phyloP scores from a whole-genome alignment of 2,797 vertebrate species.

The Enteromius treurensis region DNA sequence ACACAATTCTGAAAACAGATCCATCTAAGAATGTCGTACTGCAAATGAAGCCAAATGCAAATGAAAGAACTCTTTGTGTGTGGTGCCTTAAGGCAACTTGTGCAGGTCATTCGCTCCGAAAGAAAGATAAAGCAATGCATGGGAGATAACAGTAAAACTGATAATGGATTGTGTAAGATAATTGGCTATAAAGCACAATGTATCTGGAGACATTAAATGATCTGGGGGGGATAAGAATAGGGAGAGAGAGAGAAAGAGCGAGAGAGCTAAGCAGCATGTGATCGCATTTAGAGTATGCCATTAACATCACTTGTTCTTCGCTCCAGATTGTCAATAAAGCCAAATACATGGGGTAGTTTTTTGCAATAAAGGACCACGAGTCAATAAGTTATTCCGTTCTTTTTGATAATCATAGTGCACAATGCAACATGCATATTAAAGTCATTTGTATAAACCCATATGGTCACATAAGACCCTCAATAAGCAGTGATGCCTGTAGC shows the following conservation, averaged over 20 bases:
- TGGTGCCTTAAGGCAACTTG: slow-evolving; percentile 57
- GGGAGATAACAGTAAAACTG: slow-evolving; percentile 81
- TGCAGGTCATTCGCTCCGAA: slow-evolving; percentile 62
- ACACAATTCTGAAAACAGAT: not conserved
- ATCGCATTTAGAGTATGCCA: slow-evolving; percentile 75
- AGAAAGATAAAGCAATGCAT: slow-evolving; percentile 79
- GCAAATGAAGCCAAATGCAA: slow-evolving; percentile 22
- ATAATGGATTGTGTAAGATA: slow-evolving; percentile 80
- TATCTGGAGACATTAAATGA: slow-evolving; percentile 80
- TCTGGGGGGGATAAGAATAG: slow-evolving; percentile 57
- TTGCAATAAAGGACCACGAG: slow-evolving; percentile 71
- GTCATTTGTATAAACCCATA: slow-evolving; percentile 75
- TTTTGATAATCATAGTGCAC: slow-evolving; percentile 75
- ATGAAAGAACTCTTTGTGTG: slow-evolving; percentile 64
- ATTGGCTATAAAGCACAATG: slow-evolving; percentile 81
- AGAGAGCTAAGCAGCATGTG: slow-evolving; percentile 54
- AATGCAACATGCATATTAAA: slow-evolving; percentile 76
- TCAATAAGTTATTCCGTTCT: slow-evolving; percentile 70
- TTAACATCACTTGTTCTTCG: slow-evolving; percentile 74
- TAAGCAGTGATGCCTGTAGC: slow-evolving; percentile 68
- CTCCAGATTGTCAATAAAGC: slow-evolving; percentile 76
- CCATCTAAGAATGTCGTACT: not conserved
- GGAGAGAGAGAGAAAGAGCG: not conserved
- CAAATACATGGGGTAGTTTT: slow-evolving; percentile 76
- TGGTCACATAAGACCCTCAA: slow-evolving; percentile 69